Evolutionary conservation across 92 coral and sea anemone genomes (phyloP).

Genomic region (Heliopora coerulea): DNA sequence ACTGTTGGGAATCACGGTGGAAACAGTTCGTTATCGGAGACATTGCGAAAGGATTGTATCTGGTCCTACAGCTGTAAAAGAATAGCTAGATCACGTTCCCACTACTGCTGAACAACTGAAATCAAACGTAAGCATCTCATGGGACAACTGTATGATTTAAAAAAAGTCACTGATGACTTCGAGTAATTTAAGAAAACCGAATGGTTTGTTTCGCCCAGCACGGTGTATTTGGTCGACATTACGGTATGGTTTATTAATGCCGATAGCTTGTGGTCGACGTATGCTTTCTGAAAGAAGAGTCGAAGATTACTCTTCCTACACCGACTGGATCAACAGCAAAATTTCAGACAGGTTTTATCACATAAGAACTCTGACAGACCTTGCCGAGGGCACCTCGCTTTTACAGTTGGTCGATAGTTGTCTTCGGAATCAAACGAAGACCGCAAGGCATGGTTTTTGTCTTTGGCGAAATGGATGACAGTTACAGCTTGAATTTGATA

Average conservation of each 20-base stretch:
- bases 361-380: slow-evolving; percentile 22
- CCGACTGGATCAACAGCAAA: slow-evolving; percentile 36
- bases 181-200: slow-evolving; percentile 20
- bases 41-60: no score
- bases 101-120: no score
- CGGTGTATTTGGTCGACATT: slow-evolving; percentile 10
- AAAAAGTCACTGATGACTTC: background rate
- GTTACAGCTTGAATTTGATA: slow-evolving; percentile 22
- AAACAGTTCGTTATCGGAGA: no score
- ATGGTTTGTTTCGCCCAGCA: slow-evolving; percentile 27
- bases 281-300: slow-evolving; percentile 12
- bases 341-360: slow-evolving; percentile 18
- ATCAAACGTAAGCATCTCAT: no score
- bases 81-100: no score
- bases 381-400: slow-evolving; percentile 29
- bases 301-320: slow-evolving; percentile 33
- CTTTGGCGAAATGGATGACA: slow-evolving; percentile 40
- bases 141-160: no score
- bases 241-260: slow-evolving; percentile 26
- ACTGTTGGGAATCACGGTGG: no score
- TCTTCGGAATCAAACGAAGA: background rate
- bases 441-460: slow-evolving; percentile 21
- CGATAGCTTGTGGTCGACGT: slow-evolving; percentile 31
- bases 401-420: slow-evolving; percentile 37
- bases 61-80: no score